A percentile compares a stretch with the other conserved stretches of the same genome.
Conservation (phyloP, 1,140 invertebrate genomes). For the Luehdorfia chinensis region DNA sequence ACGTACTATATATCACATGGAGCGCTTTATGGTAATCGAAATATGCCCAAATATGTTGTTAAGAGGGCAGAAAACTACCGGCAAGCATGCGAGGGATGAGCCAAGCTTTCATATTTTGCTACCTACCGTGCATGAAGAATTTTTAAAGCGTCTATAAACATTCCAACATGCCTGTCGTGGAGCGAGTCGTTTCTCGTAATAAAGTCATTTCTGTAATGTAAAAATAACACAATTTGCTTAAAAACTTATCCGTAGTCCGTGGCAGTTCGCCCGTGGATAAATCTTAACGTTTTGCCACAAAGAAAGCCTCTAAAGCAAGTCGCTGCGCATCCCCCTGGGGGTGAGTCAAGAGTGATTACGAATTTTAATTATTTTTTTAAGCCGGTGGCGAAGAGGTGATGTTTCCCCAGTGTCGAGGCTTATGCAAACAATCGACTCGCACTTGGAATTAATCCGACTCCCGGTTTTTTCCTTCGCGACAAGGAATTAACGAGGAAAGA, state of each 20-base stretch:
- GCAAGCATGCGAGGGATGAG: slow-evolving; percentile 68
- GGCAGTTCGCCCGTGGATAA: slow-evolving; percentile 20
- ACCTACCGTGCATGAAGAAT: slow-evolving; percentile 58
- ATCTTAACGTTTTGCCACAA: slow-evolving; percentile 31
- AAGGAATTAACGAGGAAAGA: slow-evolving; percentile 77
- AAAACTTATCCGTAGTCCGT: slow-evolving; percentile 22
- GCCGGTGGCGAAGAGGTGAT: slow-evolving; percentile 73
- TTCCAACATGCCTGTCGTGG: slow-evolving; percentile 48
- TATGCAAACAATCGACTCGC: slow-evolving; percentile 76
- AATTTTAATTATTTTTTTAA: slow-evolving; percentile 78
- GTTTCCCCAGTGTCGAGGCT: slow-evolving; percentile 66
- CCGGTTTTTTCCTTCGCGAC: slow-evolving; percentile 70
- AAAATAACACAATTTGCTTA: slow-evolving; percentile 37
- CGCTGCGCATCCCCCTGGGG: slow-evolving; percentile 49
- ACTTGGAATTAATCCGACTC: slow-evolving; percentile 75
- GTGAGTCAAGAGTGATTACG: slow-evolving; percentile 75
- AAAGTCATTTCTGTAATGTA: slow-evolving; percentile 54
- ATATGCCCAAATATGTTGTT: slow-evolving; percentile 76
- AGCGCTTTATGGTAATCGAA: slow-evolving; percentile 77
- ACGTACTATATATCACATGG: slow-evolving; percentile 63
- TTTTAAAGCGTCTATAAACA: slow-evolving; percentile 68
- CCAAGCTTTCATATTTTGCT: slow-evolving; percentile 69
- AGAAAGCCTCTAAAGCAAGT: slow-evolving; percentile 34
- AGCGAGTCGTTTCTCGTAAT: slow-evolving; percentile 45
- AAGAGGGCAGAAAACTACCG: slow-evolving; percentile 69